phyloP scores from a whole-genome alignment of 2,113 vertebrate genomes.

The Indicator indicator region DNA sequence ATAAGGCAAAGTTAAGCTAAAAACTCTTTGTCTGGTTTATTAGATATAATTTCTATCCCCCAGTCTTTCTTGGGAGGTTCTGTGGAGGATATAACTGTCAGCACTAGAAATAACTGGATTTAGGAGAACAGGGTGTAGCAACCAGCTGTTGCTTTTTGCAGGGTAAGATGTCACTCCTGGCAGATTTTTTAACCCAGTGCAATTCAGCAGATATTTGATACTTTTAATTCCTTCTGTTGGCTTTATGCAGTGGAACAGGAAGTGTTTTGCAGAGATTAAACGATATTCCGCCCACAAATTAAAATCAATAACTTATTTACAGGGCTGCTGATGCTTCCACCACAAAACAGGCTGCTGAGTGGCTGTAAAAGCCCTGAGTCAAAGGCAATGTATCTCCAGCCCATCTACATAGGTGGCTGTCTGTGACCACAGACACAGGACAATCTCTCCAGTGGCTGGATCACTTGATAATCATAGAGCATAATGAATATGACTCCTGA shows the following conservation, averaged over 20 bases:
- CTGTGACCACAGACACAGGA: not conserved
- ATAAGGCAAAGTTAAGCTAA: not conserved
- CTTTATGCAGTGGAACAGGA: conserved; percentile 29
- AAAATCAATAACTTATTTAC: conserved; percentile 67
- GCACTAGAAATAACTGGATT: not conserved
- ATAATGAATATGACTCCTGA: not conserved
- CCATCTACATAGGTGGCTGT: not conserved
- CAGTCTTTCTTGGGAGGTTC: not conserved
- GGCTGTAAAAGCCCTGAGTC: conserved; percentile 13
- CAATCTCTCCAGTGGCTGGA: not conserved
- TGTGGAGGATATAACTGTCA: not conserved
- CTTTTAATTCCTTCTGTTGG: conserved; percentile 47
- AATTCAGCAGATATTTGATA: conserved; percentile 39
- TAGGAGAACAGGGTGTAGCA: not conserved
- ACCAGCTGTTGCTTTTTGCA: conserved; percentile 10
- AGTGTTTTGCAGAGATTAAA: not conserved
- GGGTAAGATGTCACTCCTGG: not conserved
- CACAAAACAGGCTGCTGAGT: conserved; percentile 9
- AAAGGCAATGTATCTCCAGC: not conserved
- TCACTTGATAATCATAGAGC: not conserved
- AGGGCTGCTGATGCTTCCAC: not conserved
- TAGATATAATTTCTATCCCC: not conserved
- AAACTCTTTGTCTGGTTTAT: not conserved
- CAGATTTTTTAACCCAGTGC: conserved; percentile 15
- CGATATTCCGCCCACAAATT: conserved; percentile 54